These are phyloP conservation scores for Limnephilus lunatus DNA, from an alignment of 2,888 invertebrate genomes.

Conservation along the genomic window DNA sequence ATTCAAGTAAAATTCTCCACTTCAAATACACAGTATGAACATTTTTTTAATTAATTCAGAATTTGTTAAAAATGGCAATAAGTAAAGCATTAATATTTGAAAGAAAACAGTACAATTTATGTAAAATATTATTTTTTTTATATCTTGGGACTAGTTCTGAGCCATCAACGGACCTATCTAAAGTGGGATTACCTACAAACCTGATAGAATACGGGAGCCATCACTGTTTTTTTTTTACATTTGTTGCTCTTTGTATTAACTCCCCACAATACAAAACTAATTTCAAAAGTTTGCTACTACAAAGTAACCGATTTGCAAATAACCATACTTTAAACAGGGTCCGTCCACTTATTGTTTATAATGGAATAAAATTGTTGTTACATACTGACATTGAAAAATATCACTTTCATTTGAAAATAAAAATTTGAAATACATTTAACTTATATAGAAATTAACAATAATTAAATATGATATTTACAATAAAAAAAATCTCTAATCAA, in stretches of 20 bases:
- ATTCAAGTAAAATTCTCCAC: constrained; percentile 10
- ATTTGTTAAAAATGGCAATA: neutral
- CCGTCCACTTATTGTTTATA: neutral
- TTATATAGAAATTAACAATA: constrained; percentile 50
- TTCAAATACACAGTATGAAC: neutral
- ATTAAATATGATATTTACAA: constrained; percentile 49
- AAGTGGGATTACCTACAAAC: neutral
- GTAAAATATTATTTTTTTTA: neutral
- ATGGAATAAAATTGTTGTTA: constrained; percentile 24
- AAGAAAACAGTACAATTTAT: neutral
- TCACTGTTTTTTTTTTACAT: neutral
- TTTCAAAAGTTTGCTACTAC: neutral
- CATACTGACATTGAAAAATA: constrained; percentile 33
- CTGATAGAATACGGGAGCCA: neutral
- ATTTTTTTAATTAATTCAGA: neutral
- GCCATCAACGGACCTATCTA: neutral
- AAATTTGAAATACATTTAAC: constrained; percentile 38
- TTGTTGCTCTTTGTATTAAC: neutral
- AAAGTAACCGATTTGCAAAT: neutral
- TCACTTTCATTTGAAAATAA: constrained; percentile 44
- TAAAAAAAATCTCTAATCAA: constrained; percentile 47
- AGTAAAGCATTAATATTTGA: neutral
- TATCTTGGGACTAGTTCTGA: neutral
- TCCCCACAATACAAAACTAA: no score
- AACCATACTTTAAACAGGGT: neutral